Percentiles rank a stretch among this genome's conserved stretches.
Conservation (phyloP, 2,113 vertebrate genomes). For the Clarias batrachus region DNA sequence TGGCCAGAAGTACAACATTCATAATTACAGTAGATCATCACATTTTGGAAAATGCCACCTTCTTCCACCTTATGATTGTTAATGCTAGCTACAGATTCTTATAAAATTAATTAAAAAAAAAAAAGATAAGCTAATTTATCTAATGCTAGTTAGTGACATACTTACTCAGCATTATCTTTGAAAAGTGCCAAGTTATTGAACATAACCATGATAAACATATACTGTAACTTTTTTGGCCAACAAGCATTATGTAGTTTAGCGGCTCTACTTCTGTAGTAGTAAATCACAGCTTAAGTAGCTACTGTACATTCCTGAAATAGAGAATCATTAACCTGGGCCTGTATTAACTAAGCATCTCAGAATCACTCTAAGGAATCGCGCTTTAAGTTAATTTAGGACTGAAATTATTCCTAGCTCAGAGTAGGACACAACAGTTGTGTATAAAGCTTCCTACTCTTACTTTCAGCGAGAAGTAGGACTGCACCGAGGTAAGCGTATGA, state of each 20-base stretch:
- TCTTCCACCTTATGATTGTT: background rate
- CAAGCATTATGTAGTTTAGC: background rate
- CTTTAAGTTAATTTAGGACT: no score
- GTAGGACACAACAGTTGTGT: no score
- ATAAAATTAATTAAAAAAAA: background rate
- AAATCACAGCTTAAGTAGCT: background rate
- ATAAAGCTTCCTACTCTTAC: no score
- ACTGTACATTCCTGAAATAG: background rate
- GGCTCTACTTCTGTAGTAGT: background rate
- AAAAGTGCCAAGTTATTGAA: background rate
- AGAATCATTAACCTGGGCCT: background rate
- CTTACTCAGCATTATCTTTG: background rate
- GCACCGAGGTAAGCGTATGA: no score
- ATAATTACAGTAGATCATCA: background rate
- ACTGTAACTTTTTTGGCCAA: no score
- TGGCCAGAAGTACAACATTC: background rate
- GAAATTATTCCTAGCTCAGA: no score
- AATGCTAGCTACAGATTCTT: background rate
- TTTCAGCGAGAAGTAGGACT: no score
- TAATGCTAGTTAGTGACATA: background rate
- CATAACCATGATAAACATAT: background rate
- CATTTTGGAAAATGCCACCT: background rate
- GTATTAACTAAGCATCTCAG: no score
- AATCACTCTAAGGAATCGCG: no score
- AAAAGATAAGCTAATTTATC: background rate